Evolutionary conservation across 2,888 invertebrate species (phyloP), one percentile per base, ranked within the genome.

Genomic region (Drosophila seclusa): DNA sequence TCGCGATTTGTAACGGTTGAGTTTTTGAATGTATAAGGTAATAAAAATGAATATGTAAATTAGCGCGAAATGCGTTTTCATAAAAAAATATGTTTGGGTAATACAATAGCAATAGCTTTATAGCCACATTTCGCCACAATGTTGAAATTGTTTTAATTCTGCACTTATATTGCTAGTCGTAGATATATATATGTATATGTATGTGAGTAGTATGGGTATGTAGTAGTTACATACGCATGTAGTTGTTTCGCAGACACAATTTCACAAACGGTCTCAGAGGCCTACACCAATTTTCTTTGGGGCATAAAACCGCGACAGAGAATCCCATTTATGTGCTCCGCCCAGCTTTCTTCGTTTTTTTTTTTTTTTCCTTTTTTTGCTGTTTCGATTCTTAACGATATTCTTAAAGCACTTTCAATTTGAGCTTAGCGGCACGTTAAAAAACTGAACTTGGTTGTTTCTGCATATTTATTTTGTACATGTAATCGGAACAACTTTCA

Each of bases 11-110:
- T 13, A 40, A 29, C 16, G 45, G 45, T 8, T 45, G 24, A 16
- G 8, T 27, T 45, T 24, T 24, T 24, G 5, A 45, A 4, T 42
- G 18, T 24, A n/a, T 11, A 31, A 42, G 16, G 42, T 45, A 32
- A 49, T 65, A 61, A 59, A 64, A 58, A 71, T 76, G 60, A 61
- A 72, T 64, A 76, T 76, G 71, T 54, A 72, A 76, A 76, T 77
- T 67, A 72, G 62, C 60, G 53, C 55, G 11, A 40, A 71, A 62
- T 55, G 58, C 16, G 16, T 24, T 53, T 57, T 36, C 48, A 53
- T 54, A 53, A 68, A 63, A 67, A 59, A 75, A 74, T 62, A 69
- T 74, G 74, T 50, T 64, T 48, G 50, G 42, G 27, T 42, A 65
- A 55, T 50, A 36, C 45, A 36, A 60, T n/a, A 24, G n/a, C 36